phyloP scores from a whole-genome alignment of 2,888 invertebrate genomes.

The Timema cristinae region DNA sequence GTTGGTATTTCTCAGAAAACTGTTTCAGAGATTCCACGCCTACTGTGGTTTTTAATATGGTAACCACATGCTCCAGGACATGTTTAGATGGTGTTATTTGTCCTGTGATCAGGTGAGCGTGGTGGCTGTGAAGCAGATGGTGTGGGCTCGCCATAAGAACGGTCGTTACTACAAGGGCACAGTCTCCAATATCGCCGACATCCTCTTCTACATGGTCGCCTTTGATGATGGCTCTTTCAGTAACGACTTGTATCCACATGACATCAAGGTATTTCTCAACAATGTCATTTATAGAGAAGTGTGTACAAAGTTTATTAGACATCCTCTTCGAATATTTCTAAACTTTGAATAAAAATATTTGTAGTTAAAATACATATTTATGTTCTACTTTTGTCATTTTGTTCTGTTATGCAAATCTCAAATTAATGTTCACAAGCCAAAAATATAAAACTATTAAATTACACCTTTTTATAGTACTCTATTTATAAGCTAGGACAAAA shows the following conservation, averaged over 20 bases:
- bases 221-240: conserved; percentile 60
- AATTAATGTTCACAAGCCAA: not conserved
- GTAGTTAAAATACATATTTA: not conserved
- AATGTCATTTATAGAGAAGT: not conserved
- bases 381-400: not conserved
- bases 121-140: conserved; percentile 43
- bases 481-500: too few species aligned
- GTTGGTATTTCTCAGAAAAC: too few species aligned
- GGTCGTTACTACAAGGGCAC: conserved; percentile 55
- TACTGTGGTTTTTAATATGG: too few species aligned
- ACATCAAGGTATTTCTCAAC: conserved; percentile 48
- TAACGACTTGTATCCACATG: conserved; percentile 53
- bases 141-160: conserved; percentile 60
- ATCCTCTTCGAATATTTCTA: too few species aligned
- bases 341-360: too few species aligned
- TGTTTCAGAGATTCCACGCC: too few species aligned
- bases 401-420: not conserved
- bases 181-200: conserved; percentile 48
- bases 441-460: not conserved
- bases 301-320: not conserved
- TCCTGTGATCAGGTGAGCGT: conserved; percentile 22
- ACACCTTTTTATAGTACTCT: too few species aligned
- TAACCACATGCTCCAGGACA: too few species aligned
- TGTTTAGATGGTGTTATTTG: not conserved
- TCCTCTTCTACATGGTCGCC: conserved; percentile 55